phyloP scores from a whole-genome alignment of 2,888 invertebrate species.

The Thysanoteuthis rhombus region DNA sequence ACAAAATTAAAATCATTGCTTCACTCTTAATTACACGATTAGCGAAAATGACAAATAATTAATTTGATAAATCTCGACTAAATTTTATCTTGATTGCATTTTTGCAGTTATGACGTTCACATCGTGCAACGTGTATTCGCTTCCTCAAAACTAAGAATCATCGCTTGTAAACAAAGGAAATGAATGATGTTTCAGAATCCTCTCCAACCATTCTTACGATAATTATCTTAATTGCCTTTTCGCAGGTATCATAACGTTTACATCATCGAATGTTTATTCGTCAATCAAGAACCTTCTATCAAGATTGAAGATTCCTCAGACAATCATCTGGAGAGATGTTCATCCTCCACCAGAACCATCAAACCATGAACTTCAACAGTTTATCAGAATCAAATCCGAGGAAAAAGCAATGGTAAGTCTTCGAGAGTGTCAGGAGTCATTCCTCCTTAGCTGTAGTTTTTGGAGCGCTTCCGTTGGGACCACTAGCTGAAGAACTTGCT shows the following conservation, averaged over 20 bases:
- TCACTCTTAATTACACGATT: too few relatives aligned
- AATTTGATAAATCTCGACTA: too few relatives aligned
- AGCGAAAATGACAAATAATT: too few relatives aligned
- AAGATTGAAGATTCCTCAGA: not conserved
- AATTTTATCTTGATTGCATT: not conserved
- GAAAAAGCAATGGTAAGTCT: slow-evolving; percentile 1
- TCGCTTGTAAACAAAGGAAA: too few relatives aligned
- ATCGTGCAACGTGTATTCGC: not conserved
- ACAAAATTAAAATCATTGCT: too few relatives aligned
- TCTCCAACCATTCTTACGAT: too few relatives aligned
- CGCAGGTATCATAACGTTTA: slow-evolving; percentile 18
- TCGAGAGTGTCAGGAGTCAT: not conserved
- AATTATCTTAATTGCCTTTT: not conserved
- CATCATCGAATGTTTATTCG: not conserved
- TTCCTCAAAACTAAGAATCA: too few relatives aligned
- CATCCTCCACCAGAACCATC: not conserved
- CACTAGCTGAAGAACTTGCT: too few relatives aligned
- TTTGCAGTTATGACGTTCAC: not conserved
- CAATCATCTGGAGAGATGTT: not conserved
- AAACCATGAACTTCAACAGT: not conserved
- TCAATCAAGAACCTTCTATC: not conserved
- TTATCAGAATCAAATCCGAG: slow-evolving; percentile 13
- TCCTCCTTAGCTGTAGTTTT: too few relatives aligned
- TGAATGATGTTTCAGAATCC: too few relatives aligned
- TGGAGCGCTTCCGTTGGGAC: too few relatives aligned